phyloP scores from a whole-genome alignment of 2,888 invertebrate genomes.

The Proisotoma minuta region DNA sequence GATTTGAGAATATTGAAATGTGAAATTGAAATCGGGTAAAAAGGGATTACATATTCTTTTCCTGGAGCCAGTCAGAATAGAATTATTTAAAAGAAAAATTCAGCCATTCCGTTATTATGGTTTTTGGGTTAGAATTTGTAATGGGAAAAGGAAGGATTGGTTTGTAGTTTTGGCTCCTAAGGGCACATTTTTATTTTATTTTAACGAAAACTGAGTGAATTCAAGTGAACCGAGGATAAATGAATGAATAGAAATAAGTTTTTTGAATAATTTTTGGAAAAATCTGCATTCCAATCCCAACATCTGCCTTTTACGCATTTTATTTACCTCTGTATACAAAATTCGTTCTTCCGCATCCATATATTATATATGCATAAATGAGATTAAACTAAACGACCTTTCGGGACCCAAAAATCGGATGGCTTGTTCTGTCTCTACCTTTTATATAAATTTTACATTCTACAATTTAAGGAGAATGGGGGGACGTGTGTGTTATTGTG shows the following conservation, averaged over 20 bases:
- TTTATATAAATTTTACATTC: too few species aligned
- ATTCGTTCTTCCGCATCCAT: too few species aligned
- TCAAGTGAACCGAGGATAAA: constrained; percentile 7
- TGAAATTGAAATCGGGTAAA: background rate
- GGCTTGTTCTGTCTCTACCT: too few species aligned
- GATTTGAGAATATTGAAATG: constrained; percentile 6
- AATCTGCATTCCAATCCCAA: constrained; percentile 11
- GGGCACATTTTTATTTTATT: constrained; percentile 7
- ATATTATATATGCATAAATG: too few species aligned
- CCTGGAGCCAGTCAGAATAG: background rate
- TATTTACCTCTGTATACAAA: too few species aligned
- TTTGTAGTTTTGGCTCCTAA: background rate
- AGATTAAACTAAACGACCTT: too few species aligned
- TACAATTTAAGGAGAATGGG: too few species aligned
- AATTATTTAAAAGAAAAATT: constrained; percentile 1
- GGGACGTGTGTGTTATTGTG: too few species aligned
- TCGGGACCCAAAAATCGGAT: too few species aligned
- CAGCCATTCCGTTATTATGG: background rate
- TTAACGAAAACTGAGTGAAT: constrained; percentile 8
- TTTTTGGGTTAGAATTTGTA: background rate
- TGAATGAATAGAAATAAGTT: constrained; percentile 1
- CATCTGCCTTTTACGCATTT: constrained; percentile 2
- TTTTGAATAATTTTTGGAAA: constrained; percentile 13
- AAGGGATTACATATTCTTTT: constrained; percentile 1
- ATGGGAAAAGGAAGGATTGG: background rate